These are phyloP conservation scores for Otolemur crassicaudatus DNA, from an alignment of 2,797 vertebrate genomes.

Conservation along the genomic window DNA sequence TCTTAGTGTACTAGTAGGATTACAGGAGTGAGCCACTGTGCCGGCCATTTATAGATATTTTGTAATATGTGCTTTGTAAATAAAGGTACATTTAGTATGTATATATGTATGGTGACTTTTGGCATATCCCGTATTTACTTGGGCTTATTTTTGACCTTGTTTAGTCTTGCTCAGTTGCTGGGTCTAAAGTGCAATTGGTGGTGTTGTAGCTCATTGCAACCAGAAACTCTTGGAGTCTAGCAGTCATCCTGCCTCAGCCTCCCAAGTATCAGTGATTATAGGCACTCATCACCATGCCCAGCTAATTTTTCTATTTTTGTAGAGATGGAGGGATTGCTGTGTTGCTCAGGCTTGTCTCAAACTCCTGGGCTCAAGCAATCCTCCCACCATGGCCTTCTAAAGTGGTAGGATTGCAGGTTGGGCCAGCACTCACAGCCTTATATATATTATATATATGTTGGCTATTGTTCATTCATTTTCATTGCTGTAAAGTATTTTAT, in stretches of 20 bases:
- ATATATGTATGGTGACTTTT: too few relatives aligned
- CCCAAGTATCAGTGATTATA: not conserved
- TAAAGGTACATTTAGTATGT: too few relatives aligned
- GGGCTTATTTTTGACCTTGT: not conserved
- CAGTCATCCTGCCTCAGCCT: not conserved
- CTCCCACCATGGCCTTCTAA: not conserved
- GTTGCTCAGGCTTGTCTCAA: not conserved
- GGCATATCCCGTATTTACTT: not conserved
- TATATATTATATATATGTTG: not conserved
- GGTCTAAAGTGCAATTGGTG: not conserved
- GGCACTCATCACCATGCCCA: not conserved
- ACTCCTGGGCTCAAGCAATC: not conserved
- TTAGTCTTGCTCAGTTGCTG: not conserved
- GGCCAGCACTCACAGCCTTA: not conserved
- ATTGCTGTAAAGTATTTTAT: not conserved
- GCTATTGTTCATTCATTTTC: not conserved
- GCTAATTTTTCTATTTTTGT: not conserved
- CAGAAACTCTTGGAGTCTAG: not conserved
- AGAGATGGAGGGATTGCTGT: not conserved
- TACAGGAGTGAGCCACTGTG: too few relatives aligned
- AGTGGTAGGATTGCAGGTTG: not conserved
- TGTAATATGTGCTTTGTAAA: too few relatives aligned
- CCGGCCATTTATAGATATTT: too few relatives aligned
- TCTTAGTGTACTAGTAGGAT: too few relatives aligned
- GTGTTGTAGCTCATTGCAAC: not conserved